A percentile compares a stretch with the other conserved stretches of the same genome.
phyloP scores from a whole-genome alignment of 2,113 vertebrate genomes.

The Desmodus rotundus region DNA sequence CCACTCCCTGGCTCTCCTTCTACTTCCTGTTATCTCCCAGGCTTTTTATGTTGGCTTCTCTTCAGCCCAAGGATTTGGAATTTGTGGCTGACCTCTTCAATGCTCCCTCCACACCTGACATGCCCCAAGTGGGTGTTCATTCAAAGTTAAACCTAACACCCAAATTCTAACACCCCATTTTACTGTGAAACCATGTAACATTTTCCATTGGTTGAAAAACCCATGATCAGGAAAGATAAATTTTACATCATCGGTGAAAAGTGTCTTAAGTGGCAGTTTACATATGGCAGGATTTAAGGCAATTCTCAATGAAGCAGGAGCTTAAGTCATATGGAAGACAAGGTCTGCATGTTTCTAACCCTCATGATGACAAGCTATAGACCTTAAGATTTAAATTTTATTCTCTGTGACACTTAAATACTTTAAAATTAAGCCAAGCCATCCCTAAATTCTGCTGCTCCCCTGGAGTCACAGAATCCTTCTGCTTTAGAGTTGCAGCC shows the following conservation, averaged over 20 bases:
- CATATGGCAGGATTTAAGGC: not conserved
- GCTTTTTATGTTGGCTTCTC: not conserved
- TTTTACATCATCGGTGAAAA: not conserved
- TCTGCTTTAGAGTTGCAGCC: not conserved
- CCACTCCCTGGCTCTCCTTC: not conserved
- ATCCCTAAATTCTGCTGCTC: not conserved
- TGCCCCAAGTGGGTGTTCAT: not conserved
- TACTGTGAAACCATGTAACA: not conserved
- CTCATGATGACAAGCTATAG: not conserved
- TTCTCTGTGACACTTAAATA: not conserved
- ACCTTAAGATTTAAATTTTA: not conserved
- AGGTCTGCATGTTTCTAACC: not conserved
- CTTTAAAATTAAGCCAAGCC: not conserved
- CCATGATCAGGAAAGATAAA: not conserved
- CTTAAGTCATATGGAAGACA: not conserved
- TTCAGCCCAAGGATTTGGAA: not conserved
- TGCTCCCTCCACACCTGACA: not conserved
- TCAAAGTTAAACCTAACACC: not conserved
- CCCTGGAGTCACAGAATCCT: not conserved
- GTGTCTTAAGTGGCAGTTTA: not conserved
- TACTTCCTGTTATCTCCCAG: not conserved
- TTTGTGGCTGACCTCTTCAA: not conserved
- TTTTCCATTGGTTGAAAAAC: not conserved
- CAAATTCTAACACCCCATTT: not conserved
- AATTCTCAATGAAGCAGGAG: not conserved